Evolutionary conservation across 2,888 invertebrate species (phyloP).

Genomic region (Mechanitis messenoides): DNA sequence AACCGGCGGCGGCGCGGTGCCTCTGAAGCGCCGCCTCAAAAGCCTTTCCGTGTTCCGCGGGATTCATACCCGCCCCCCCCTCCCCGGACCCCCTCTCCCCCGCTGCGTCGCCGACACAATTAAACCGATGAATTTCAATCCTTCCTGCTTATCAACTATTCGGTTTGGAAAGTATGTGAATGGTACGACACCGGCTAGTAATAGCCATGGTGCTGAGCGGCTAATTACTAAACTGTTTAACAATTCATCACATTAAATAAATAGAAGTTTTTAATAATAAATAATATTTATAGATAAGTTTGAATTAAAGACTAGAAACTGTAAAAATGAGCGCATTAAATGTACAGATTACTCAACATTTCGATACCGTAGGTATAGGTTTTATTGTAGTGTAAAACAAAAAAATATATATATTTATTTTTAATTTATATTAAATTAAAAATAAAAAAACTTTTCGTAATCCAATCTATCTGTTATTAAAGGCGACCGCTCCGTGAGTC

Average conservation of each 20-base stretch:
- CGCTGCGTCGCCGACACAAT: constrained; percentile 34
- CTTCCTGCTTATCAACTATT: constrained; percentile 25
- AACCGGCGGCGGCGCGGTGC: constrained; percentile 38
- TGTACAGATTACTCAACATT: too few species aligned
- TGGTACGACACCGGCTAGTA: constrained; percentile 9
- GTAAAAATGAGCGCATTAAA: too few species aligned
- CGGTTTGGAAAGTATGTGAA: constrained; percentile 22
- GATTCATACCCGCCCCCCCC: constrained; percentile 27
- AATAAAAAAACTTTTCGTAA: neutral
- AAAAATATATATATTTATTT: too few species aligned
- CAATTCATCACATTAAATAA: too few species aligned
- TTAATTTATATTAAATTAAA: too few species aligned
- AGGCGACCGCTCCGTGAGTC: neutral
- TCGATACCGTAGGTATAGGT: too few species aligned
- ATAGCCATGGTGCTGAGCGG: constrained; percentile 6
- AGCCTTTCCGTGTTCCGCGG: constrained; percentile 71
- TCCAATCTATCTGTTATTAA: neutral
- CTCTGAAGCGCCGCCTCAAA: constrained; percentile 68
- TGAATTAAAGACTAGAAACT: too few species aligned
- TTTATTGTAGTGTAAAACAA: too few species aligned
- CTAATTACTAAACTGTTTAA: too few species aligned
- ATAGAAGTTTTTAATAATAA: too few species aligned
- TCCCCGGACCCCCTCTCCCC: constrained; percentile 23
- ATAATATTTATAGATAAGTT: too few species aligned
- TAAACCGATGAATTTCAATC: constrained; percentile 37